A percentile compares a stretch with the other conserved stretches of the same genome.
These are phyloP conservation scores for Brachionus asplanchnoidis DNA, from an alignment of 1,140 invertebrate genomes.

Conservation along the genomic window DNA sequence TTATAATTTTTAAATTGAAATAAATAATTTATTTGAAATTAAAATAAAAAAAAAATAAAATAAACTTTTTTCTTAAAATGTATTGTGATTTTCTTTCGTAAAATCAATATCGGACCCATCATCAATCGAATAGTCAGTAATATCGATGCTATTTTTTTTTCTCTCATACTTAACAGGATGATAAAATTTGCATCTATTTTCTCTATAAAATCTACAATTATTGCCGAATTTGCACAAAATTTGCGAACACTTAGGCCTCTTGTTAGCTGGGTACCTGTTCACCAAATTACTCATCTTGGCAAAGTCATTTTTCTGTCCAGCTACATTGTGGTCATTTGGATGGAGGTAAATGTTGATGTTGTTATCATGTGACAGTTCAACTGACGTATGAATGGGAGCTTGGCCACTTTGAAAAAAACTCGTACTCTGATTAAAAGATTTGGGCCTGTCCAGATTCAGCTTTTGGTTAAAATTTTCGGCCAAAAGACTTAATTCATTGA, in stretches of 20 bases:
- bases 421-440: background rate
- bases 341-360: background rate
- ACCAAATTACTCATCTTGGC: background rate
- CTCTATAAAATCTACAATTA: constrained; percentile 14
- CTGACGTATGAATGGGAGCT: background rate
- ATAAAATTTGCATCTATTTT: constrained; percentile 35
- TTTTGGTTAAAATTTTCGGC: background rate
- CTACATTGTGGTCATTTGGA: background rate
- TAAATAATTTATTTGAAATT: background rate
- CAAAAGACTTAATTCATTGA: background rate
- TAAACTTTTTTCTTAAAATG: background rate
- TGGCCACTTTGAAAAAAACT: background rate
- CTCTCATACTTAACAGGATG: background rate
- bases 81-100: background rate
- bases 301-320: background rate
- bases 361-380: background rate
- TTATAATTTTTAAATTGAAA: background rate
- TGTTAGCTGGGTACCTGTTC: background rate
- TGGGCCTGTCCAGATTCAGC: background rate
- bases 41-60: background rate
- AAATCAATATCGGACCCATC: constrained; percentile 19
- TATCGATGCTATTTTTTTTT: constrained; percentile 22
- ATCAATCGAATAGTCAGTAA: constrained; percentile 26
- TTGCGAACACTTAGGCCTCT: background rate
- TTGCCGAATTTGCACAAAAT: constrained; percentile 13